A percentile compares a stretch with the other conserved stretches of the same genome.
phyloP scores from a whole-genome alignment of 2,113 vertebrate genomes.

The Ophthalmolycus amberensis region DNA sequence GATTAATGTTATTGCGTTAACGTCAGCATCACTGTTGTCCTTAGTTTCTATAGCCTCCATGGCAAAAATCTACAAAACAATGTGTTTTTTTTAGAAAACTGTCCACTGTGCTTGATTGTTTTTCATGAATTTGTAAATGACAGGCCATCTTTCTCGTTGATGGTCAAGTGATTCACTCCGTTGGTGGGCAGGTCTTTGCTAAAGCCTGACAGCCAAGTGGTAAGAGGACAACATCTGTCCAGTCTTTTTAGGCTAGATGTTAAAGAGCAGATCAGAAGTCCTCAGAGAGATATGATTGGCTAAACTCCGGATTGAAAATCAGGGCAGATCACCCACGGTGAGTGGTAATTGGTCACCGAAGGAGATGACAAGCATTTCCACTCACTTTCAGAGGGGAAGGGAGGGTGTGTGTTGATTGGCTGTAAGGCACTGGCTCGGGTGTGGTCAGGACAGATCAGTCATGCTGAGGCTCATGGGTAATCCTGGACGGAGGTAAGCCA shows the following conservation, averaged over 20 bases:
- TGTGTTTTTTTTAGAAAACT: constrained; percentile 89
- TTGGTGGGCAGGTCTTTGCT: constrained; percentile 51
- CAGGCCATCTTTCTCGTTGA: constrained; percentile 86
- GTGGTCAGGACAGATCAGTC: constrained; percentile 96
- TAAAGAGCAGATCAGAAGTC: constrained; percentile 37
- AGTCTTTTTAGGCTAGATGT: constrained; percentile 38
- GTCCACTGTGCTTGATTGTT: constrained; percentile 95
- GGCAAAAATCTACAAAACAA: constrained; percentile 81
- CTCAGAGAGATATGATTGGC: constrained; percentile 37
- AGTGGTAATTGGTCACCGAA: constrained; percentile 18
- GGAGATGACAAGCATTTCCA: constrained; percentile 39
- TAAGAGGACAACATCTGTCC: constrained; percentile 77
- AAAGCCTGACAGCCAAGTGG: constrained; percentile 46
- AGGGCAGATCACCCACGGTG: constrained; percentile 3
- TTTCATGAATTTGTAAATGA: constrained; percentile 87
- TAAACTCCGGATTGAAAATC: constrained; percentile 40
- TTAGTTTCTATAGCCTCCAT: constrained; percentile 51
- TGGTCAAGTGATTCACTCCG: constrained; percentile 31
- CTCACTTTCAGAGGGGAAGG: constrained; percentile 23
- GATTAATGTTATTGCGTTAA: constrained; percentile 61
- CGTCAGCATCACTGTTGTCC: constrained; percentile 36
- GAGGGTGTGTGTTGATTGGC: constrained; percentile 83
- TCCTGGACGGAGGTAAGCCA: constrained; percentile 98
- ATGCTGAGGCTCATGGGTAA: constrained; percentile 99
- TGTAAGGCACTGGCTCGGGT: constrained; percentile 97